A percentile compares a stretch with the other conserved stretches of the same genome.
These are phyloP conservation scores for Cardinalis cardinalis DNA, from an alignment of 2,113 vertebrate species.

Conservation along the genomic window DNA sequence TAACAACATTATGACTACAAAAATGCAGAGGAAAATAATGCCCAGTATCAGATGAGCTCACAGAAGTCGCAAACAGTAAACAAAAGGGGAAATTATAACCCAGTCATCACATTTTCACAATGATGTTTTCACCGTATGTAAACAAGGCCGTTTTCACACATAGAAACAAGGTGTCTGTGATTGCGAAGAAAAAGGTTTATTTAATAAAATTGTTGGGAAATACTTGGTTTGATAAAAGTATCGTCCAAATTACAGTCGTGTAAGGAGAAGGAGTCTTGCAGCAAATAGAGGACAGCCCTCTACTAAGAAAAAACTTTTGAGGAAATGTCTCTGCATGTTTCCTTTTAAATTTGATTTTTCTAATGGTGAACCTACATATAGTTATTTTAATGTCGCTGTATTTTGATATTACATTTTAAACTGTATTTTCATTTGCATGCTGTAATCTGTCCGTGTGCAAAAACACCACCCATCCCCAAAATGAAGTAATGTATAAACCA, in stretches of 20 bases:
- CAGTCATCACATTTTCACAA: slow-evolving; percentile 11
- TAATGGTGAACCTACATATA: background rate
- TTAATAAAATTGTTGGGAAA: background rate
- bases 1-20: background rate
- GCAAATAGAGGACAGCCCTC: background rate
- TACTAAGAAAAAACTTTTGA: background rate
- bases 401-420: background rate
- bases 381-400: background rate
- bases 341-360: background rate
- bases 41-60: slow-evolving; percentile 6
- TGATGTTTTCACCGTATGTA: background rate
- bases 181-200: background rate
- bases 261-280: background rate
- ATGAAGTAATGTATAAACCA: background rate
- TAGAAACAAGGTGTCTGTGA: background rate
- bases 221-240: background rate
- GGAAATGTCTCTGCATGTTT: background rate
- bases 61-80: slow-evolving; percentile 6
- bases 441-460: background rate
- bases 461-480: background rate
- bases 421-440: background rate
- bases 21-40: slow-evolving; percentile 23
- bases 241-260: background rate
- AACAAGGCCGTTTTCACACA: background rate
- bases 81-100: slow-evolving; percentile 4